phyloP scores from a whole-genome alignment of 2,888 invertebrate genomes.

The Mesorhabditis spiculigera region DNA sequence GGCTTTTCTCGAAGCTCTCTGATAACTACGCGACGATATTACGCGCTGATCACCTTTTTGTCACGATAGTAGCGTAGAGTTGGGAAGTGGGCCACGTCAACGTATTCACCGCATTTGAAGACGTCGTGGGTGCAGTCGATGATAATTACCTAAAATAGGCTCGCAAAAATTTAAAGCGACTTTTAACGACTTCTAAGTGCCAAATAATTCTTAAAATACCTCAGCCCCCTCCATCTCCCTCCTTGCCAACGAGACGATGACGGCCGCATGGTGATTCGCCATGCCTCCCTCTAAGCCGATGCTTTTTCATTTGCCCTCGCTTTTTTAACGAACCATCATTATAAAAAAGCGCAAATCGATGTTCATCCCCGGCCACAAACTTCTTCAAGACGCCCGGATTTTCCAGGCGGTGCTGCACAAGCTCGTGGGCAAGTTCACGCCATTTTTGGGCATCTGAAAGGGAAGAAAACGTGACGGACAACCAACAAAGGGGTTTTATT shows the following conservation, averaged over 20 bases:
- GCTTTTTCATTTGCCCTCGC: neutral
- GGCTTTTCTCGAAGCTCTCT: no score
- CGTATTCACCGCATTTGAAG: neutral
- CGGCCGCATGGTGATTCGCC: neutral
- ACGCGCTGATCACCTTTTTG: neutral
- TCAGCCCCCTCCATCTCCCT: neutral
- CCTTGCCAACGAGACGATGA: constrained; percentile 2
- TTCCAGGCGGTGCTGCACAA: neutral
- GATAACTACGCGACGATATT: no score
- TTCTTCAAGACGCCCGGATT: neutral
- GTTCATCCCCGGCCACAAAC: neutral
- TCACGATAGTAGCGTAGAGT: neutral
- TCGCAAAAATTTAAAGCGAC: no score
- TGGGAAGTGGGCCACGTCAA: neutral
- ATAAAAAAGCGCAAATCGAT: neutral
- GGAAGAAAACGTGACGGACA: no score
- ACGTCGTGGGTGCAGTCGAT: constrained; percentile 4
- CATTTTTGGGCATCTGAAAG: neutral
- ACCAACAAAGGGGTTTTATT: no score
- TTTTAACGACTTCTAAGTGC: neutral
- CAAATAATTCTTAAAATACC: neutral
- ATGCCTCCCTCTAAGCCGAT: neutral
- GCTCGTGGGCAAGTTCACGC: neutral
- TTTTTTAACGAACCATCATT: neutral
- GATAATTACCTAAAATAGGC: neutral